Base-by-base conservation (phyloP, 2,113 vertebrate species). In the Tinamus guttatus region DNA sequence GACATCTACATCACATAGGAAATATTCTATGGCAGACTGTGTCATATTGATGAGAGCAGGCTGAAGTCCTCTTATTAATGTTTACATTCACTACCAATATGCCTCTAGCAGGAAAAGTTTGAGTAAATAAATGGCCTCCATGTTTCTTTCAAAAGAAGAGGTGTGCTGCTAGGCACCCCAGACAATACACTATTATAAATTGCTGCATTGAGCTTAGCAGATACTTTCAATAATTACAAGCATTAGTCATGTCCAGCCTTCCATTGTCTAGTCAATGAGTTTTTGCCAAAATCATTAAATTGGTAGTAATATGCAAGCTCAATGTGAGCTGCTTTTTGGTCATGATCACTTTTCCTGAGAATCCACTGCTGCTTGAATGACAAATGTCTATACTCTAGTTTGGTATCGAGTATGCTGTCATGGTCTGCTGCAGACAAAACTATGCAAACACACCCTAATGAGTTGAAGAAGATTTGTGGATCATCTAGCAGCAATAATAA, bases 391-490 rank as follows among this genome's bases (percentile, higher is more conserved):
- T 60, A 15, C 18, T 49, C 18, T 58, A n/a, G 13, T 30, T 83
- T 2, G 0, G 8, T 67, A 21, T n/a, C 4, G 9, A 9, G 32
- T 68, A 7, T 17, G 20, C n/a, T 43, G 73, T 59, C n/a, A 16
- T 21, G 9, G 19, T 38, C 27, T 28, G 5, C 12, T 81, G 36
- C 60, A 84, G 49, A 27, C 9, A 49, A 70, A 2, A 2, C 4
- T 27, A 17, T 8, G 12, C 19, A 58, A 60, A 24, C 40, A 83
- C 22, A 70, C 1, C 3, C 3, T 45, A 40, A 1, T 25, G 30
- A 63, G 8, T 34, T 5, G 83, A 27, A 78, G 67, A 70, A 67
- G 22, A n/a, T 62, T 54, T 41, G 36, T 74, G 30, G 22, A 7
- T 3, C 34, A 47, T 24, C 9, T 76, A 36, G 7, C 27, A 64